phyloP scores from a whole-genome alignment of 1,140 invertebrate species.

The Dufourea novaeangliae region DNA sequence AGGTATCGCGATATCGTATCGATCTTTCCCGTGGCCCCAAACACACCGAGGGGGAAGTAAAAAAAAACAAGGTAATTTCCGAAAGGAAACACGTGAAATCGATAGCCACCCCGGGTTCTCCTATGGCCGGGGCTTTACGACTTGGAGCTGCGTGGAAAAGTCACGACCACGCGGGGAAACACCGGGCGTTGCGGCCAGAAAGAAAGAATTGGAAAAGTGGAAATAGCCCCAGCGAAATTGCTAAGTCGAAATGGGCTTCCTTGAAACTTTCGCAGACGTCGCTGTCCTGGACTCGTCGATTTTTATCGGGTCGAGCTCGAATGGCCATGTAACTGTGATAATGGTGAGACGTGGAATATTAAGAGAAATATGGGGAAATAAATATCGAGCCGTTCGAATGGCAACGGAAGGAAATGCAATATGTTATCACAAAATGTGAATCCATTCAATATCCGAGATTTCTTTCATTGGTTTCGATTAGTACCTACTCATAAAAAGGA shows the following conservation, averaged over 20 bases:
- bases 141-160: slow-evolving; percentile 55
- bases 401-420: too few species aligned
- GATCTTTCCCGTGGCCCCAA: slow-evolving; percentile 56
- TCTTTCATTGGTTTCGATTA: too few species aligned
- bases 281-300: slow-evolving; percentile 36
- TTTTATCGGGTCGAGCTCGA: slow-evolving; percentile 27
- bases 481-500: too few species aligned
- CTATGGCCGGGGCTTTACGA: slow-evolving; percentile 54
- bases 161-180: slow-evolving; percentile 42
- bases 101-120: slow-evolving; percentile 52
- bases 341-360: slow-evolving; percentile 9
- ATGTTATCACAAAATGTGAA: too few species aligned
- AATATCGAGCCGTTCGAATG: not conserved
- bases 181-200: not conserved
- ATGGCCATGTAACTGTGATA: slow-evolving; percentile 14
- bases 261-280: slow-evolving; percentile 45
- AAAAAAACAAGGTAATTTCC: slow-evolving; percentile 68
- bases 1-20: slow-evolving; percentile 67
- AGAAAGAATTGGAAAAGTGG: slow-evolving; percentile 26
- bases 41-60: slow-evolving; percentile 10
- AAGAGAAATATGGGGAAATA: slow-evolving; percentile 3
- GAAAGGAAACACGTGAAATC: slow-evolving; percentile 70
- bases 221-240: slow-evolving; percentile 51
- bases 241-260: slow-evolving; percentile 45
- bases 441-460: too few species aligned